These are phyloP conservation scores for Watsonalla binaria DNA, from an alignment of 2,888 invertebrate genomes.

Conservation along the genomic window DNA sequence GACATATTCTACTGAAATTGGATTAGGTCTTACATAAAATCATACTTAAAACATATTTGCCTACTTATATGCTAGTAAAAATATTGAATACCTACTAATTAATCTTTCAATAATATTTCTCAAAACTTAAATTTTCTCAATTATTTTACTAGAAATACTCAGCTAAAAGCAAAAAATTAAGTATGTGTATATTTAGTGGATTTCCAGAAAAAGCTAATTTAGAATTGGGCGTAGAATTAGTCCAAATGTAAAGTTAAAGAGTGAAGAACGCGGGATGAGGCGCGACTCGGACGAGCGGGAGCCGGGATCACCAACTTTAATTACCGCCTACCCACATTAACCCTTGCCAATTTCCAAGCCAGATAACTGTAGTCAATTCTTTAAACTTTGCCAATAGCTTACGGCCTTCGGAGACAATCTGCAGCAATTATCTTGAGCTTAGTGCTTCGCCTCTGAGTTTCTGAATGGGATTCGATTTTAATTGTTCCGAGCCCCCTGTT, in stretches of 20 bases:
- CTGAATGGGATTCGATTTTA: constrained; percentile 44
- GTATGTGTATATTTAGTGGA: too few relatives aligned
- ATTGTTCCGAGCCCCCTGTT: constrained; percentile 30
- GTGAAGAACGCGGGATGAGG: neutral
- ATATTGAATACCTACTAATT: too few relatives aligned
- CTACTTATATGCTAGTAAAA: too few relatives aligned
- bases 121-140: too few relatives aligned
- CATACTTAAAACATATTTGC: too few relatives aligned
- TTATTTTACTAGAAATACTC: too few relatives aligned
- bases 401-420: constrained; percentile 53
- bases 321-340: constrained; percentile 61
- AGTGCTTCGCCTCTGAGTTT: constrained; percentile 38
- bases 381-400: constrained; percentile 61
- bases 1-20: neutral
- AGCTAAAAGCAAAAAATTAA: too few relatives aligned
- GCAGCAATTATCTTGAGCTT: constrained; percentile 67
- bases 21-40: too few relatives aligned
- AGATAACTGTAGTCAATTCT: constrained; percentile 68
- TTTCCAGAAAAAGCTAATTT: too few relatives aligned
- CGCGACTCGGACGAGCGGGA: constrained; percentile 14
- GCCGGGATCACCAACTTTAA: constrained; percentile 65
- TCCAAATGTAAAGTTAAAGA: neutral
- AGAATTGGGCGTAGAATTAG: too few relatives aligned
- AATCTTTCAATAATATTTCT: too few relatives aligned
- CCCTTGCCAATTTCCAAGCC: constrained; percentile 57